Evolutionary conservation across 1,140 invertebrate genomes (phyloP), one percentile per base, ranked within the genome.

Genomic region (Ceratoteleas bidentatus): DNA sequence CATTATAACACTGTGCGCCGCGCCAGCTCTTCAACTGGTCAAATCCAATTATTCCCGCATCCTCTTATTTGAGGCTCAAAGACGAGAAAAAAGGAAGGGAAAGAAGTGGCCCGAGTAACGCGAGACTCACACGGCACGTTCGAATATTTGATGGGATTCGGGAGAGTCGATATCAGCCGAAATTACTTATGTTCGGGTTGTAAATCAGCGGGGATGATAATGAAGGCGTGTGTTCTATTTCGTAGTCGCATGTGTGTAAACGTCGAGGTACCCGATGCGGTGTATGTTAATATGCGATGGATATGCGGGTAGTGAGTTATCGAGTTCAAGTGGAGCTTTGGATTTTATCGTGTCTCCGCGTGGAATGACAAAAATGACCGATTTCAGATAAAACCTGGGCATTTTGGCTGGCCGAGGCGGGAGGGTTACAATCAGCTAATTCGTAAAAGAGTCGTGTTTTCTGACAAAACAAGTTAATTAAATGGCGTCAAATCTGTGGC

Each of bases 31-130:
- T 80, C 72, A 68, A 65, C 79, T 78, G 77, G 76, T 86, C 81
- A 80, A 83, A 86, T 84, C 85, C 85, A 86, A 86, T 86, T 86
- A 86, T 86, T 84, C 74, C 57, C 70, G 68, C 69, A 79, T 81
- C 77, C 54, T 76, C 75, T 78, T 78, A 72, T 83, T 78, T 72
- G 54, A 77, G 45, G 57, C 34, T 34, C 54, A 32, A 45, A 80
- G 13, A 50, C 7, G 10, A 64, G 0, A 38, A 32, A 14, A 40
- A 38, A 14, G 16, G 15, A n/a, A 45, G 9, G 15, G 5, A 33
- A 47, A 32, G 47, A 61, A 62, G 38, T 38, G 10, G n/a, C 38
- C 11, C 5, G 15, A 57, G 8, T 40, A 34, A 47, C 14, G 49
- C 32, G 33, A 45, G 36, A 62, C 45, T 47, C 43, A 33, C 61